Evolutionary conservation across 2,888 invertebrate species (phyloP).

Genomic region (Agrenia bidenticulata): DNA sequence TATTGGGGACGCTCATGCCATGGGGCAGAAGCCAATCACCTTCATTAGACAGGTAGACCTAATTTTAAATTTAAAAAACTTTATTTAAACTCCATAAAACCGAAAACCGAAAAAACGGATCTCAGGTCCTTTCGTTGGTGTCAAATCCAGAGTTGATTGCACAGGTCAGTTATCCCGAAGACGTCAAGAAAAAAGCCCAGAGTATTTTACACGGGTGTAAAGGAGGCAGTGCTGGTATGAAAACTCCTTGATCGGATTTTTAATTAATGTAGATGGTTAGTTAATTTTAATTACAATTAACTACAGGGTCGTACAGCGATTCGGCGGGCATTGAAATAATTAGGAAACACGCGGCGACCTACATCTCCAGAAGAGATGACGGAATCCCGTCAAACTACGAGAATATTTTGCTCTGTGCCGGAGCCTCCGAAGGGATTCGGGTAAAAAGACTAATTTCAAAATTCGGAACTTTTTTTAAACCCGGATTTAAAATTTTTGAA

Average conservation of each 20-base stretch:
- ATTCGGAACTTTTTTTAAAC: too few relatives aligned
- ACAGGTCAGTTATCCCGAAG: constrained; percentile 72
- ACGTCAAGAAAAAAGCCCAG: constrained; percentile 75
- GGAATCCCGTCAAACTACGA: constrained; percentile 70
- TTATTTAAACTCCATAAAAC: too few relatives aligned
- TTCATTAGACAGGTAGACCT: constrained; percentile 92
- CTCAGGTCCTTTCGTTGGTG: constrained; percentile 77
- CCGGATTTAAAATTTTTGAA: too few relatives aligned
- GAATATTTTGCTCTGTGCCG: constrained; percentile 81
- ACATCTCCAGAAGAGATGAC: constrained; percentile 81
- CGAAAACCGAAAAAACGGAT: too few relatives aligned
- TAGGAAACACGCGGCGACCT: constrained; percentile 81
- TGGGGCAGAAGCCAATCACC: constrained; percentile 92
- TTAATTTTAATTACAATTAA: not conserved
- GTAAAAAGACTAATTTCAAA: too few relatives aligned
- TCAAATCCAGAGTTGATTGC: constrained; percentile 72
- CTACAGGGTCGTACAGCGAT: constrained; percentile 81
- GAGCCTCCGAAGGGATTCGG: constrained; percentile 92
- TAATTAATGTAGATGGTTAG: not conserved
- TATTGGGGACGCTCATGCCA: constrained; percentile 98
- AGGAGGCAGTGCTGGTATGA: constrained; percentile 70
- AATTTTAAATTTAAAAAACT: not conserved
- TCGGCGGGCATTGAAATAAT: constrained; percentile 88
- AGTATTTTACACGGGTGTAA: constrained; percentile 69
- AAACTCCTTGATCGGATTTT: constrained; percentile 16